Base-by-base conservation (phyloP, 2,113 vertebrate species). In the Dicrurus megarhynchus region DNA sequence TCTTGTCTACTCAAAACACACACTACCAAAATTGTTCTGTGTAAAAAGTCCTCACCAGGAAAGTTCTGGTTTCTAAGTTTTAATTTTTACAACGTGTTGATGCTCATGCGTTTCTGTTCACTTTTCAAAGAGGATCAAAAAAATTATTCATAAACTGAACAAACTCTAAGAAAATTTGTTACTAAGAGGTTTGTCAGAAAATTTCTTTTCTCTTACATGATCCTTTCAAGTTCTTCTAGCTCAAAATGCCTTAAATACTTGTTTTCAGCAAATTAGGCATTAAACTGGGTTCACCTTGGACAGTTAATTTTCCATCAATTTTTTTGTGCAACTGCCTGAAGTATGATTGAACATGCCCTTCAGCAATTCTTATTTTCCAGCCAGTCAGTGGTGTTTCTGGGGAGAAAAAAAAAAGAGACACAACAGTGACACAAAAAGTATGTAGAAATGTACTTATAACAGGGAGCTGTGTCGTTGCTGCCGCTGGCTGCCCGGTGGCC, bases 221-320 rank as follows among this genome's bases (percentile, higher is more conserved):
- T 60, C 59, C n/a, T 80, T 68, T 46, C 53, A 89, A 81, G 23
- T 75, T 92, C 61, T 85, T 78, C 78, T 75, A 89, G 67, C 57
- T 77, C n/a, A 24, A 85, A 84, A 6, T 55, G 46, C 44, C 84
- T 89, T 53, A 73, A 80, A 69, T 73, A 84, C 69, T 87, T 91
- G n/a, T 71, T 91, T 90, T 70, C 67, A 90, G 67, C 26, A 88
- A 89, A 93, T 89, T 85, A 89, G 53, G 42, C 83, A 94, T 80
- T 86, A 90, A 94, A 68, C 56, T 88, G 67, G n/a, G 16, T 42
- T 93, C 71, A 90, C 71, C 68, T 86, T 91, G 33, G 50, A 77
- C 95, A 80, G 71, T 59, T 88, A 85, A 70, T 91, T 93, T 95
- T 91, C 89, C 63, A 67, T 93, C 46, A 87, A 10, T 85, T 94